A percentile compares a stretch with the other conserved stretches of the same genome.
Conservation (phyloP, 2,888 invertebrate genomes). For the Rhaphigaster nebulosa region DNA sequence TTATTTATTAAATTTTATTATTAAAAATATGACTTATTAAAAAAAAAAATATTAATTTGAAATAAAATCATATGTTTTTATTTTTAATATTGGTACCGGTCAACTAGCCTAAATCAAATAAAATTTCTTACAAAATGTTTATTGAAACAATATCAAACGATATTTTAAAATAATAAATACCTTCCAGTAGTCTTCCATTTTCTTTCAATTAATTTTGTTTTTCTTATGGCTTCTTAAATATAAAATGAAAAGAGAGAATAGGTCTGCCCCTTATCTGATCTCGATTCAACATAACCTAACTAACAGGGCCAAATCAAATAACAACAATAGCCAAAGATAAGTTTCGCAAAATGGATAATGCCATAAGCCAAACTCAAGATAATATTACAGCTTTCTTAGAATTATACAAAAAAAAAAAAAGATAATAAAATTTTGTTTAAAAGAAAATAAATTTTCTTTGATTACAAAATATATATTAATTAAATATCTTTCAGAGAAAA, state of each 20-base stretch:
- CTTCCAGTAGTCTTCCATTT: background rate
- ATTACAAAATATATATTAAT: background rate
- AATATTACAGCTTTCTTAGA: background rate
- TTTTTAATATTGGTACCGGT: background rate
- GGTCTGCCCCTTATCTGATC: background rate
- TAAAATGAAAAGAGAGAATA: background rate
- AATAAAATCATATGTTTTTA: slow-evolving; percentile 32
- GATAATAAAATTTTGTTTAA: background rate
- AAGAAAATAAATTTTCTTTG: background rate
- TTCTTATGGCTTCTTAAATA: background rate
- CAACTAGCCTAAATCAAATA: background rate
- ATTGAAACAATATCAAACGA: background rate
- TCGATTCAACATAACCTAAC: background rate
- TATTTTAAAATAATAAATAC: slow-evolving; percentile 27
- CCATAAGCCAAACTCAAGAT: background rate
- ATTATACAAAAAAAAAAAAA: background rate
- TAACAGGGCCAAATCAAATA: background rate
- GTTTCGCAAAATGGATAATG: background rate
- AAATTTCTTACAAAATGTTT: background rate
- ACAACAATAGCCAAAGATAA: background rate
- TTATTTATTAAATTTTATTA: slow-evolving; percentile 36
- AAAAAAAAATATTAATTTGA: background rate
- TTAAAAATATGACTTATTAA: slow-evolving; percentile 47
- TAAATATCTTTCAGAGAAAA: background rate
- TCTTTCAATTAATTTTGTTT: background rate